Evolutionary conservation across 92 coral and sea anemone genomes (phyloP).

Genomic region (Heliopora coerulea): DNA sequence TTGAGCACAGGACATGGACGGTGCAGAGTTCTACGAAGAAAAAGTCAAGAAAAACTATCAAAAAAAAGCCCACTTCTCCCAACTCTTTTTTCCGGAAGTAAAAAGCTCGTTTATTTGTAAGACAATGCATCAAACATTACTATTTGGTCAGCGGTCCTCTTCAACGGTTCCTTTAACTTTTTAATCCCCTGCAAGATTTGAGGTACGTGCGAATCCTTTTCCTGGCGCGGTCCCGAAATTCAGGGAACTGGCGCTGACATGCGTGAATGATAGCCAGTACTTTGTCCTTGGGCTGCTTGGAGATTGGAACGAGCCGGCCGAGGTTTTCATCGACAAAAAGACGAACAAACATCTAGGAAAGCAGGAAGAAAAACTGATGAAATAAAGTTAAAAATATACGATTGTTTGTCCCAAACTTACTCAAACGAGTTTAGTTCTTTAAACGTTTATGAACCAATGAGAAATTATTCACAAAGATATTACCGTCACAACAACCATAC

Average conservation of each 20-base stretch:
- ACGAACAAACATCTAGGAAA: conserved; percentile 91
- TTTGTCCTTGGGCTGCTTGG: conserved; percentile 97
- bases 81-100: not conserved
- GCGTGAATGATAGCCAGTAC: conserved; percentile 95
- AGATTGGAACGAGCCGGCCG: conserved; percentile 96
- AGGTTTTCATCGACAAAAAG: conserved; percentile 96
- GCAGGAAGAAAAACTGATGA: not conserved
- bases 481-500: too few relatives aligned
- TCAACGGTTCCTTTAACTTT: conserved; percentile 90
- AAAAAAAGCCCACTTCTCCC: too few relatives aligned
- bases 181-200: conserved; percentile 88
- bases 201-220: conserved; percentile 93
- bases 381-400: too few relatives aligned
- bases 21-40: conserved; percentile 71
- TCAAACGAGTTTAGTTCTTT: too few relatives aligned
- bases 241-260: conserved; percentile 98
- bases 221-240: conserved; percentile 96
- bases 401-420: too few relatives aligned
- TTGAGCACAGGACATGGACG: conserved; percentile 97
- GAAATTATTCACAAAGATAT: too few relatives aligned
- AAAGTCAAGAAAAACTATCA: not conserved
- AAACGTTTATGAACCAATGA: too few relatives aligned
- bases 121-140: conserved; percentile 36
- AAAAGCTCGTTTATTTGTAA: not conserved
- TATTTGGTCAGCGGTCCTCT: conserved; percentile 98